Percentiles rank a stretch among this genome's conserved stretches.
These are phyloP conservation scores for Takifugu bimaculatus DNA, from an alignment of 2,113 vertebrate species.

Conservation along the genomic window DNA sequence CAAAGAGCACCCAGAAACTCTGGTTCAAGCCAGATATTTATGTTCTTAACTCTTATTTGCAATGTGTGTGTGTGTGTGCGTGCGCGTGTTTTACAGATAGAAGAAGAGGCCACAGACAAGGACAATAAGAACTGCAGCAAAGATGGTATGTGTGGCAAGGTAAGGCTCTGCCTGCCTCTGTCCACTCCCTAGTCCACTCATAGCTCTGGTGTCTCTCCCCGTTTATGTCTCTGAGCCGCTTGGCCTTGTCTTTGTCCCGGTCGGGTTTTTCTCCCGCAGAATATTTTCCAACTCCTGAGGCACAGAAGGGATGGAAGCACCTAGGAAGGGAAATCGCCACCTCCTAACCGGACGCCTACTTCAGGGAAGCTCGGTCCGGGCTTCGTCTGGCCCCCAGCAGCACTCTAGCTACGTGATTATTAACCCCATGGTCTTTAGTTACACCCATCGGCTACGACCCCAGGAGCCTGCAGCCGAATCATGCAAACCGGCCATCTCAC, in stretches of 20 bases:
- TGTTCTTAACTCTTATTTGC: neutral
- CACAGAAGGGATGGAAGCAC: conserved; percentile 89
- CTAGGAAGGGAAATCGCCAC: conserved; percentile 77
- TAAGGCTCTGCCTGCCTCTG: conserved; percentile 75
- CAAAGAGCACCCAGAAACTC: neutral
- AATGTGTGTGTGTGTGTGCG: neutral
- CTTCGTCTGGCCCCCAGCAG: conserved; percentile 31
- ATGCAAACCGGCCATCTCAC: conserved; percentile 40
- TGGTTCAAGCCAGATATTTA: neutral
- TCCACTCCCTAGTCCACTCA: conserved; percentile 22
- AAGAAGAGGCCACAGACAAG: conserved; percentile 81
- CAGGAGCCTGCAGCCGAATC: conserved; percentile 22
- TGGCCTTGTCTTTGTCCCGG: conserved; percentile 27
- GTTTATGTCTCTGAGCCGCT: conserved; percentile 2
- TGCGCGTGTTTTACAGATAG: conserved; percentile 67
- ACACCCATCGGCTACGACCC: conserved; percentile 33
- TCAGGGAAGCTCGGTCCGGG: conserved; percentile 23
- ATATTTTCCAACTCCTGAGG: conserved; percentile 93
- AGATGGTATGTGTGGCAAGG: conserved; percentile 86
- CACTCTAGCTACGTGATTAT: conserved; percentile 16
- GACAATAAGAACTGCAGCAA: conserved; percentile 84
- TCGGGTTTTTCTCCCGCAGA: conserved; percentile 78
- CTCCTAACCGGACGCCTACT: conserved; percentile 52
- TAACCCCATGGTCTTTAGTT: conserved; percentile 34
- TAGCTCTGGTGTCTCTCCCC: conserved; percentile 3